A percentile compares a stretch with the other conserved stretches of the same genome.
Evolutionary conservation across 2,113 vertebrate species (phyloP).

Genomic region (Aphyosemion australe): DNA sequence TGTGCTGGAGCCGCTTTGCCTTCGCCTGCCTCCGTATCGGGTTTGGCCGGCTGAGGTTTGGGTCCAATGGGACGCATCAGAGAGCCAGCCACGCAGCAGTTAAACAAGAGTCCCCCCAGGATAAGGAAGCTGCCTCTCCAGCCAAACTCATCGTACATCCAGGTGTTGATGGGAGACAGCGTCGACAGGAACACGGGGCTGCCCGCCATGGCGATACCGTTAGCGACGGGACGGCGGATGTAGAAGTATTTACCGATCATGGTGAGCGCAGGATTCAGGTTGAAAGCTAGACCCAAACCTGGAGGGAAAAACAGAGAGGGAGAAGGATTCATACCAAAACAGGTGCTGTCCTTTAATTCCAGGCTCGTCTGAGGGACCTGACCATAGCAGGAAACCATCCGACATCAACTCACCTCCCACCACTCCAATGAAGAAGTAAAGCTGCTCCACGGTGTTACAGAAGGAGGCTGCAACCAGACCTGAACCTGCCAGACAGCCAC

Average conservation of each 20-base stretch:
- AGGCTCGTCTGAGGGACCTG: too few species aligned
- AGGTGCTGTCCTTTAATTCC: too few species aligned
- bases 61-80: constrained; percentile 94
- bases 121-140: constrained; percentile 98
- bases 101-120: constrained; percentile 90
- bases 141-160: constrained; percentile 88
- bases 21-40: background rate
- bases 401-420: constrained; percentile 85
- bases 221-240: constrained; percentile 90
- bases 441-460: constrained; percentile 88
- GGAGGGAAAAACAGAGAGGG: background rate
- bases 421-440: constrained; percentile 94
- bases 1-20: constrained; percentile 23
- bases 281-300: constrained; percentile 96
- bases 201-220: constrained; percentile 96
- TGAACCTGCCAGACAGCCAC: constrained; percentile 84
- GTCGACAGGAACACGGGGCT: constrained; percentile 97
- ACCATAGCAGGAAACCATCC: too few species aligned
- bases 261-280: constrained; percentile 95
- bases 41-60: constrained; percentile 59
- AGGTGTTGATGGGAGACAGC: constrained; percentile 90
- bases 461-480: constrained; percentile 90
- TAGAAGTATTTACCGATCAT: constrained; percentile 99
- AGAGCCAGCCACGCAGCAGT: constrained; percentile 95
- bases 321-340: background rate